Evolutionary conservation across 2,888 invertebrate genomes (phyloP), one percentile per base, ranked within the genome.

Genomic region (Cyrtodaria siliqua): DNA sequence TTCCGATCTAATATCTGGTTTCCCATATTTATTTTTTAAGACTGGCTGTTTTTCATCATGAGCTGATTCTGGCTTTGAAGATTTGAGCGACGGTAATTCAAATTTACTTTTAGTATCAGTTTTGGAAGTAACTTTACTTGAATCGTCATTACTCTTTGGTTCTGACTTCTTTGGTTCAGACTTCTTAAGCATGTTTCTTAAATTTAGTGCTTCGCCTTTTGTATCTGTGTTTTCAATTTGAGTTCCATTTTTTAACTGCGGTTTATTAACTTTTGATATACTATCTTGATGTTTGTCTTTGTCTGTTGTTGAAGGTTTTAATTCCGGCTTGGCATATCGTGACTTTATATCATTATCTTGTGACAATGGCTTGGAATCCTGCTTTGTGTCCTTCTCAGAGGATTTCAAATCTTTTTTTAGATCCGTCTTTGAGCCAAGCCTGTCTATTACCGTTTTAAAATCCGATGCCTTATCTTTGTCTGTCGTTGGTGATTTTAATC

Each of bases 21-120:
- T 78, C 26, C 61, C 71, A 38, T 62, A 56, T 62, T 79, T 79
- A 56, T 61, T 62, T 60, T 57, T 66, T 18, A 50, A 24, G 12
- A 64, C 64, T 24, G 44, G 40, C 18, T 50, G 67, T 42, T 68
- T 63, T n/a, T 27, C 50, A 49, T 62, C 67, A 29, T 52, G n/a
- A 12, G 60, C 60, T 12, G 49, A 29, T 23, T 69, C 63, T 23
- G 23, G 52, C 49, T 66, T 75, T 20, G 33, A 8, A 12, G 69
- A 55, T 53, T 75, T 67, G 9, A 59, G 40, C 38, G 60, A 50
- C 2, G 66, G 66, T 12, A 49, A 40, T 49, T 67, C 68, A 52
- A 60, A 62, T 24, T 68, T 60, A 42, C 57, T 61, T 33, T 57
- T 60, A 33, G 60, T 24, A 20, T 70, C 66, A 16, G 44, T 20